A percentile compares a stretch with the other conserved stretches of the same genome.
Conservation (phyloP, 2,797 vertebrate species). For the Onychomys leucogaster region DNA sequence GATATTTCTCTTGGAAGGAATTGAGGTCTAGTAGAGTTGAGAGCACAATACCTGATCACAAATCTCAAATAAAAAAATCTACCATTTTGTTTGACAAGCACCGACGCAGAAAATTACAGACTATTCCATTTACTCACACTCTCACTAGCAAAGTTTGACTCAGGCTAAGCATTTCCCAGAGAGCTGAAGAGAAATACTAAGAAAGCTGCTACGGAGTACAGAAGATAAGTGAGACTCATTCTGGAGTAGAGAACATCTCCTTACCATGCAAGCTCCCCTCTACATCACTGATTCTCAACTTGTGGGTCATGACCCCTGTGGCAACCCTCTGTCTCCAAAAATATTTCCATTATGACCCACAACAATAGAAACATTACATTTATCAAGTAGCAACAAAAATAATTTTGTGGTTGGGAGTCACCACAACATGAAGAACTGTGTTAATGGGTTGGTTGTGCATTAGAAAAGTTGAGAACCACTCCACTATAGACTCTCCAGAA, state of each 20-base stretch:
- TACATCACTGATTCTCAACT: background rate
- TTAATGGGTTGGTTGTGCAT: background rate
- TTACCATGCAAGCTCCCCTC: background rate
- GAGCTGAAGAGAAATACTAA: background rate
- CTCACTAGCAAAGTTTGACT: background rate
- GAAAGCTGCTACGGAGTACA: background rate
- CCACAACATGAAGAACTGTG: background rate
- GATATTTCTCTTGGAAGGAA: background rate
- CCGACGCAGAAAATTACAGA: slow-evolving; percentile 23
- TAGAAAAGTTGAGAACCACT: background rate
- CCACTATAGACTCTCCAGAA: background rate
- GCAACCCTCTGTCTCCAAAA: background rate
- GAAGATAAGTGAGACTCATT: background rate
- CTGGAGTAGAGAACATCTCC: background rate
- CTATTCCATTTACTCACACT: background rate
- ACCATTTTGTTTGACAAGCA: slow-evolving; percentile 25
- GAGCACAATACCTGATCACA: background rate
- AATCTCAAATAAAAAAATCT: background rate
- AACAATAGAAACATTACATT: background rate
- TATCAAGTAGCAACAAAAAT: background rate
- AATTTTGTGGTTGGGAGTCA: background rate
- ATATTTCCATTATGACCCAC: background rate
- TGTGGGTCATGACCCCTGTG: background rate
- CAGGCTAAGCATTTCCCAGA: background rate
- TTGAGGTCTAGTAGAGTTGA: background rate